Base-by-base conservation (phyloP, 2,888 invertebrate genomes). In the Hydrotaea diabolus region DNA sequence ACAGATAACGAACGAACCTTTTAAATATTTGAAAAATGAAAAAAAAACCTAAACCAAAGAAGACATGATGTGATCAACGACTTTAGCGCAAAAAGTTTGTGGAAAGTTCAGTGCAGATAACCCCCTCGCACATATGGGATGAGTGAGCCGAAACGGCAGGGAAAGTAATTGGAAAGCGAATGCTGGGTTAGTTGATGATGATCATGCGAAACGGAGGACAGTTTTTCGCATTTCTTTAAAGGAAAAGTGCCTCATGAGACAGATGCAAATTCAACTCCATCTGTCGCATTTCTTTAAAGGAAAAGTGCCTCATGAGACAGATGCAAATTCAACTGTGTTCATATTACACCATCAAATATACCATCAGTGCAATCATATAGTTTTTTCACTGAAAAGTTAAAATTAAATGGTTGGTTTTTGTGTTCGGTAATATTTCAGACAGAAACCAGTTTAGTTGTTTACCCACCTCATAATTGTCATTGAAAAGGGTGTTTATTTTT, bases 1-100 rank as follows among this genome's bases (percentile, higher is more conserved):
- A 55, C 55, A 55, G 55, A 55, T 55, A 55, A 55, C 55, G 55
- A 55, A 21, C 55, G 55, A n/a, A n/a, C n/a, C n/a, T 15, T 55
- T 55, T 21, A 5, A 21, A 55, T 55, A 21, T 55, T 17, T 55
- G 7, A 2, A 55, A 19, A 21, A 19, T 13, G 3, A 19, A 55
- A 55, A 17, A n/a, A 55, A 39, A 21, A 55, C 19, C 3, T 3
- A 13, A 39, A 9, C 7, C 8, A 39, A 39, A 39, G 2, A 55
- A 9, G 11, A 5, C 9, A 21, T 9, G 23, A 19, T 1, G 1
- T 55, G 5, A 55, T 55, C 21, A 55, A 15, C 19, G n/a, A 3
- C 46, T 3, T 11, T 3, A 17, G 4, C 55, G 21, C 11, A 21
- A 1, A 55, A 21, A 55, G 21, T 55, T 55, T 55, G 21, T 19